Evolutionary conservation across 2,113 vertebrate species (phyloP), one percentile per base, ranked within the genome.

Genomic region (Ornithorhynchus anatinus): DNA sequence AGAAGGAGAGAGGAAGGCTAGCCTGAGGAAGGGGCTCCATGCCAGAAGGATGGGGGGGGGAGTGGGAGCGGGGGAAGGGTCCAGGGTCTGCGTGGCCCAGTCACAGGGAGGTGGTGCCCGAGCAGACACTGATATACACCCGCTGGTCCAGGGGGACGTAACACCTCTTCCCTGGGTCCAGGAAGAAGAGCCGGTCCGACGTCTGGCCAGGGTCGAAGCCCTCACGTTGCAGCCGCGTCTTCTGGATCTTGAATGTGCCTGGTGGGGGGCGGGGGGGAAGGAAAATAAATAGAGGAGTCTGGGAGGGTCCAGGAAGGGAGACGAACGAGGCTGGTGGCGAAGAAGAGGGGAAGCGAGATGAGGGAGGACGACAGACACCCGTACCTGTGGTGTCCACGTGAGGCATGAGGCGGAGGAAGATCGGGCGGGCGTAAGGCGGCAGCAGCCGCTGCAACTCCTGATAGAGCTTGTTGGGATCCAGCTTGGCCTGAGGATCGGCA

Each of bases 241-340:
- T 97, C 87, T 94, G 94, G 68, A 97, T 95, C 88, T 97, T 97
- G 62, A 97, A 97, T 0, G 96, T 97, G 12, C 95, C 96, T 97
- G 22, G 27, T 8, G 4, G 2, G 8, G 36, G 58, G 4, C n/a
- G 48, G 38, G 31, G 15, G 5, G n/a, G 1, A 7, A 3, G 1
- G 20, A 1, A 20, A 5, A 4, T 27, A 7, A 14, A 36, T 45
- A 19, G 20, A 23, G 7, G 5, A 7, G n/a, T 25, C n/a, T 13
- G 3, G 43, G 33, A n/a, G 12, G 3, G 22, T 23, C 48, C 47
- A 23, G 22, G n/a, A n/a, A n/a, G n/a, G n/a, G n/a, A n/a, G n/a
- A n/a, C n/a, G n/a, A n/a, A n/a, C n/a, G n/a, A n/a, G n/a, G n/a
- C n/a, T 43, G 22, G 44, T 32, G 35, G 31, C n/a, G 48, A 23